These are phyloP conservation scores for Corvus cornix DNA, from an alignment of 2,113 vertebrate genomes.

Conservation along the genomic window DNA sequence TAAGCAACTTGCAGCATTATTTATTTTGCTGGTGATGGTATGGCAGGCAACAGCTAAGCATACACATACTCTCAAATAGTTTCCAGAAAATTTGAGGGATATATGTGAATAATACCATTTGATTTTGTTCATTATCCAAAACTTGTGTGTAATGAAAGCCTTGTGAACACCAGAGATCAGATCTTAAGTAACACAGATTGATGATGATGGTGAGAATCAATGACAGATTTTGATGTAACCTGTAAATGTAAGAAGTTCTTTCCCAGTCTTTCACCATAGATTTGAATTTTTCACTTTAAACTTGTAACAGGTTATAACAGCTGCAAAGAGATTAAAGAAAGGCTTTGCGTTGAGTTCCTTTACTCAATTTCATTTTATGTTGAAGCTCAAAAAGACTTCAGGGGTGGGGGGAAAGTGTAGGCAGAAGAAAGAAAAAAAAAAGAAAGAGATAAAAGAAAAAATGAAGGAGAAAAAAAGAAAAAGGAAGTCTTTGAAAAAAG, in stretches of 20 bases:
- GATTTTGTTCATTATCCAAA: not conserved
- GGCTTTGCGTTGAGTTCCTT: not conserved
- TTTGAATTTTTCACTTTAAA: not conserved
- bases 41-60: not conserved
- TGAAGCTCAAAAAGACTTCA: not conserved
- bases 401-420: not conserved
- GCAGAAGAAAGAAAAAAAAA: not conserved
- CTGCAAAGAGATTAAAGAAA: not conserved
- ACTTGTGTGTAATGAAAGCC: not conserved
- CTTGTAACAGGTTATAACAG: not conserved
- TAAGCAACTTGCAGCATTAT: not conserved
- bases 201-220: not conserved
- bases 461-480: not conserved
- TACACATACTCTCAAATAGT: not conserved
- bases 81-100: not conserved
- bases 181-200: not conserved
- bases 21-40: rapidly evolving
- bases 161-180: not conserved
- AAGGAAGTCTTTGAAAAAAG: not conserved
- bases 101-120: not conserved
- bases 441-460: not conserved
- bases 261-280: not conserved
- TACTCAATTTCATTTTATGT: not conserved
- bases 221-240: not conserved
- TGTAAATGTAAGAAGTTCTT: not conserved